Evolutionary conservation across 37 sponge, comb jelly and placozoan species (phyloP).

Genomic region (Halisarca cf. caerulea): DNA sequence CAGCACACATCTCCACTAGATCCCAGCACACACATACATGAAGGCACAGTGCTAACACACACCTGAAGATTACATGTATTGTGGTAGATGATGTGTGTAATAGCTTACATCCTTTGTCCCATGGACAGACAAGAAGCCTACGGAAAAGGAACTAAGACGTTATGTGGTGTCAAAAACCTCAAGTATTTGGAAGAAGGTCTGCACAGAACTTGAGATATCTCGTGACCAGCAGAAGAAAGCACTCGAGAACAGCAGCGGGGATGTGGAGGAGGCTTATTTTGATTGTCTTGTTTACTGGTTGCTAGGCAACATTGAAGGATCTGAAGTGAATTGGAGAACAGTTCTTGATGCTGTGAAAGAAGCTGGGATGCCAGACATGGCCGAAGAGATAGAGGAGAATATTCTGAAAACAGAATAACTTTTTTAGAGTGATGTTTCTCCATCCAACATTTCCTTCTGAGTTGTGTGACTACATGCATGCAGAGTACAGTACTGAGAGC

Average conservation of each 20-base stretch:
- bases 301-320: not conserved
- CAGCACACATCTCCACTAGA: too few relatives aligned
- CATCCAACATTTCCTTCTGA: too few relatives aligned
- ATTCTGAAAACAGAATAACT: not conserved
- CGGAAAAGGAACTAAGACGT: constrained; percentile 19
- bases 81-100: not conserved
- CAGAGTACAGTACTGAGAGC: too few relatives aligned
- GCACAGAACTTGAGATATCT: not conserved
- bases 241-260: not conserved
- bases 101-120: not conserved
- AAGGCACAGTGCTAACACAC: not conserved
- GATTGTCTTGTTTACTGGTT: not conserved
- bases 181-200: not conserved
- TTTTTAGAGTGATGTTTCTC: too few relatives aligned
- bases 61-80: not conserved
- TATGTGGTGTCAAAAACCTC: not conserved
- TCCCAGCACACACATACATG: too few relatives aligned
- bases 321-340: not conserved
- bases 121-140: constrained; percentile 1
- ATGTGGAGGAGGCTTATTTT: not conserved
- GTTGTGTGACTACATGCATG: not conserved
- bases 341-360: not conserved
- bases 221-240: not conserved
- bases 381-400: not conserved
- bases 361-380: not conserved